Evolutionary conservation across 1,140 invertebrate genomes (phyloP).

Genomic region (Pseudomyrmex concolor): DNA sequence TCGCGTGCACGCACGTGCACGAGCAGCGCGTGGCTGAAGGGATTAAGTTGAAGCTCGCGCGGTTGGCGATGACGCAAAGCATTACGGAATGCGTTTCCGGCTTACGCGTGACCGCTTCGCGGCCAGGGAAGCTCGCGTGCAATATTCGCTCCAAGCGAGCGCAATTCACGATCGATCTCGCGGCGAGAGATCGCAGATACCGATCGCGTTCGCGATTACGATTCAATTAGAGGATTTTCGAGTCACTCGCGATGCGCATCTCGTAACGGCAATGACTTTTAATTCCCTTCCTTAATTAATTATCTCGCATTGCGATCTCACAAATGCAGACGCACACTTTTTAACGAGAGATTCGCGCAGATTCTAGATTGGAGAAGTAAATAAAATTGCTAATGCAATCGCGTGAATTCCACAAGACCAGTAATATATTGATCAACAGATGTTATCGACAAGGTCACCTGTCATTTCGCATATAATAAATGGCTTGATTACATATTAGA

Average conservation of each 20-base stretch:
- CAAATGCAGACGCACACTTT: slow-evolving; percentile 15
- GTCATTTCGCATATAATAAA: slow-evolving; percentile 36
- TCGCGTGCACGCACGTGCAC: background rate
- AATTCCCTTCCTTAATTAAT: slow-evolving; percentile 36
- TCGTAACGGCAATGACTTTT: slow-evolving; percentile 28
- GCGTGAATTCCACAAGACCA: slow-evolving; percentile 1
- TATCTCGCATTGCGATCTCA: slow-evolving; percentile 18
- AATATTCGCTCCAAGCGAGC: slow-evolving; percentile 59
- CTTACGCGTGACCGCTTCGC: slow-evolving; percentile 51
- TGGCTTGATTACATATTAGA: slow-evolving; percentile 22
- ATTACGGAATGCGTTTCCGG: slow-evolving; percentile 70
- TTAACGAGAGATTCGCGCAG: slow-evolving; percentile 23
- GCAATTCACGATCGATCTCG: slow-evolving; percentile 50
- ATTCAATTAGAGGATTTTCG: slow-evolving; percentile 66
- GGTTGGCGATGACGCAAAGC: slow-evolving; percentile 59
- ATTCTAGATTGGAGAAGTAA: slow-evolving; percentile 41
- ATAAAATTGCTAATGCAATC: slow-evolving; percentile 61
- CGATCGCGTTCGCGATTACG: slow-evolving; percentile 64
- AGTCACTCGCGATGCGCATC: slow-evolving; percentile 31
- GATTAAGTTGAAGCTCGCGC: slow-evolving; percentile 63
- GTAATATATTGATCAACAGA: slow-evolving; percentile 43
- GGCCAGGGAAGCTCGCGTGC: slow-evolving; percentile 55
- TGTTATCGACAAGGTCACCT: background rate
- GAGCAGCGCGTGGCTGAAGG: slow-evolving; percentile 32
- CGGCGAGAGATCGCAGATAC: slow-evolving; percentile 61